phyloP scores from a whole-genome alignment of 2,797 vertebrate species.

The Vespertilio murinus region DNA sequence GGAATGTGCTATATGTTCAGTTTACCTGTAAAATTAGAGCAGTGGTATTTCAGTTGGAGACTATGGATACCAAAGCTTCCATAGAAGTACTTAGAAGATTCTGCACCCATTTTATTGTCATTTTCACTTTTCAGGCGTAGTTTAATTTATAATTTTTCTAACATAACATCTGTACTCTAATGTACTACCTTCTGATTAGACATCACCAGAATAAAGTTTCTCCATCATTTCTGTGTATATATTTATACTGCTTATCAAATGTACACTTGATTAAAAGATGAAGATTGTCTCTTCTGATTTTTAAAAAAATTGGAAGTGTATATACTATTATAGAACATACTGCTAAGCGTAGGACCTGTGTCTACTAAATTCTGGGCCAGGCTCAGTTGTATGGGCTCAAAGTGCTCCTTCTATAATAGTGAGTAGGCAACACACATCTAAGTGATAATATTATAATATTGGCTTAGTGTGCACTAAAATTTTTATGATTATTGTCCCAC shows the following conservation, averaged over 20 bases:
- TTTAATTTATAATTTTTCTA: conserved; percentile 14
- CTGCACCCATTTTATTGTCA: conserved; percentile 16
- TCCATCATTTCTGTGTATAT: background rate
- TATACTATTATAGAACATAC: background rate
- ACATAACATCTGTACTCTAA: background rate
- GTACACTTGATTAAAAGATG: background rate
- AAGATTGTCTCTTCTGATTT: background rate
- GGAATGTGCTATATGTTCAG: background rate
- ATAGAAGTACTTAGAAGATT: background rate
- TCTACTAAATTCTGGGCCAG: background rate
- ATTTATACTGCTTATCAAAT: conserved; percentile 21
- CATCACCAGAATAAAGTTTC: conserved; percentile 42
- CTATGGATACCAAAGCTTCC: background rate
- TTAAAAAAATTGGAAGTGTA: background rate
- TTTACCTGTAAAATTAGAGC: conserved; percentile 38
- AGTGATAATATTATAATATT: background rate
- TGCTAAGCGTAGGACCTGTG: background rate
- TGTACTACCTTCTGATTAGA: background rate
- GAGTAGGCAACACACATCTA: background rate
- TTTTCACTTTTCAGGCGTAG: conserved; percentile 41
- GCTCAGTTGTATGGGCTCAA: background rate
- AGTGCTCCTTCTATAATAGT: background rate
- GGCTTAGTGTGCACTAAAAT: background rate
- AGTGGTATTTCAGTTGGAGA: conserved; percentile 12
- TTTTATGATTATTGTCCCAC: background rate